Conservation (phyloP, 2,113 vertebrate genomes). For the Ploceus nigricollis region DNA sequence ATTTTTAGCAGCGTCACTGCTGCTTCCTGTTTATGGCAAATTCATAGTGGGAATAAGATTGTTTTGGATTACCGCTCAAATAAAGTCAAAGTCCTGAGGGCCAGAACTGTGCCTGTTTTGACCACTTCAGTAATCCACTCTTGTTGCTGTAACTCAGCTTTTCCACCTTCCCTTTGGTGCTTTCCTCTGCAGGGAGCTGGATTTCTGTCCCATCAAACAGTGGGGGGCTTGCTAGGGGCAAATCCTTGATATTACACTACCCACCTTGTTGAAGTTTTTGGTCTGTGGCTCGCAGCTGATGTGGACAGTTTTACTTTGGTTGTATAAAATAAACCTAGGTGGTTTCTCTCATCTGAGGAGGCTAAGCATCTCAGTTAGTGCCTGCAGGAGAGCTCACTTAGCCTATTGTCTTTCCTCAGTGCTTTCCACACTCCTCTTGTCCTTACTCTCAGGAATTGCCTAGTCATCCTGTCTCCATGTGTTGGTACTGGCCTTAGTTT, state of each 20-base stretch:
- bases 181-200: neutral
- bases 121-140: neutral
- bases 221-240: neutral
- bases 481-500: neutral
- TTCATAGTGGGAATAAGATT: neutral
- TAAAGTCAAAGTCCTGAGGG: neutral
- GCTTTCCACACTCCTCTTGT: neutral
- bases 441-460: neutral
- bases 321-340: neutral
- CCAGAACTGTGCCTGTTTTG: neutral
- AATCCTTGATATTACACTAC: neutral
- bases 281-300: neutral
- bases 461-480: neutral
- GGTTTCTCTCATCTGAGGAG: neutral
- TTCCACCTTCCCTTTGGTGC: neutral
- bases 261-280: neutral
- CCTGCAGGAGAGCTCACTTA: neutral
- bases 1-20: neutral
- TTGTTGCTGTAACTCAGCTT: neutral
- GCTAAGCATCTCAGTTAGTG: neutral
- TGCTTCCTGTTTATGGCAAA: slow-evolving; percentile 9
- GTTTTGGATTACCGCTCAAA: neutral
- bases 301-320: neutral
- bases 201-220: neutral
- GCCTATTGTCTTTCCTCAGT: neutral